Evolutionary conservation across 2,113 vertebrate species (phyloP), one percentile per base, ranked within the genome.

Genomic region (Actenoides hombroni): DNA sequence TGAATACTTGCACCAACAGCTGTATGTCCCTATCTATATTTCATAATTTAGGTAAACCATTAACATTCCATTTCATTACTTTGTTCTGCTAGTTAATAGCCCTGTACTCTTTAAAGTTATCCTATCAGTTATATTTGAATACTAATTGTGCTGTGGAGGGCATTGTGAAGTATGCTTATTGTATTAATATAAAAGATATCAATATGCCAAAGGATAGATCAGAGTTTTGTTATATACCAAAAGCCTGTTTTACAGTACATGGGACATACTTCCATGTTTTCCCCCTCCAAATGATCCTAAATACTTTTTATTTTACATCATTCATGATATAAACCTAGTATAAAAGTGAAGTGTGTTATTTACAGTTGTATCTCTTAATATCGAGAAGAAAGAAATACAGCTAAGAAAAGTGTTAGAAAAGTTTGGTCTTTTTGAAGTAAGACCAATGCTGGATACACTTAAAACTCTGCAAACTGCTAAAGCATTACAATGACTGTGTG

Each of bases 401-500:
- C 84, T 53, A 44, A 88, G 46, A 48, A 71, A 86, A 48, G 67
- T 20, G 28, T 70, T 29, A n/a, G 60, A 49, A 49, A 95, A 92
- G 87, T 65, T 97, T 96, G 92, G 91, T 96, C 95, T 97, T 95
- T 93, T 83, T 95, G 95, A 97, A 95, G 85, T 88, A 73, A 97
- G 92, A 91, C 46, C 91, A 96, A 16, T 70, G 94, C 86, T 97
- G 97, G 83, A 95, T 95, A 83, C 90, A 95, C 93, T 96, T 97
- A 93, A 87, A 96, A 54, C 92, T 86, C 78, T 86, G 85, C 17
- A 11, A 85, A 78, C 88, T 97, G 94, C 97, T 94, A 80, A 92
- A 94, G 94, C 96, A 96, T 91, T 98, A 96, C 97, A 91, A 97
- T 97, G 97, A 95, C 95, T 97, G 95, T 96, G 96, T 96, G 96